Percentiles rank a stretch among this genome's conserved stretches.
Conservation (phyloP, 2,888 invertebrate genomes). For the Digitonthophagus gazella region DNA sequence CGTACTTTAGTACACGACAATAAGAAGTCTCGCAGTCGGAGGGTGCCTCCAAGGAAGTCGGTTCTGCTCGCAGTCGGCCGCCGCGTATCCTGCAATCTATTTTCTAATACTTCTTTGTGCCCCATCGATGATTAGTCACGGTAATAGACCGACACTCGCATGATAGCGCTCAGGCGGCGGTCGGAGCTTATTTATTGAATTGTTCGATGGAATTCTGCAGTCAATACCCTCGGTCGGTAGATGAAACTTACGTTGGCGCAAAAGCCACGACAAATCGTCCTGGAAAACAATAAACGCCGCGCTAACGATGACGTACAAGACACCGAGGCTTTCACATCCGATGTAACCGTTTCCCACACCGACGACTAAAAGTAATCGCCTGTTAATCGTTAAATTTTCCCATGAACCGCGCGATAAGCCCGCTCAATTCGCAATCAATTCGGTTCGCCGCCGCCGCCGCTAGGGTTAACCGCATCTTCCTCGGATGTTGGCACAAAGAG, state of each 20-base stretch:
- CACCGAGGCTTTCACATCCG: not conserved
- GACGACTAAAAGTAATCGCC: not conserved
- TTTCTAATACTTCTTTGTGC: conserved; percentile 10
- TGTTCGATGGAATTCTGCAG: conserved; percentile 12
- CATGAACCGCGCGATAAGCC: not conserved
- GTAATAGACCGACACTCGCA: conserved; percentile 8
- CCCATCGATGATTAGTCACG: conserved; percentile 15
- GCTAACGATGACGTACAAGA: conserved; percentile 10
- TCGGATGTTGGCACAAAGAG: not conserved
- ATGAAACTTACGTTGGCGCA: conserved; percentile 1
- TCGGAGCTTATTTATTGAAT: conserved; percentile 9
- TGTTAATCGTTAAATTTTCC: not conserved
- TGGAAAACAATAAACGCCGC: conserved; percentile 14
- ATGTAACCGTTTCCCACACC: not conserved
- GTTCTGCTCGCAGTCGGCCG: not conserved
- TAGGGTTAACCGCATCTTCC: not conserved
- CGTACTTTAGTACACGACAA: not conserved
- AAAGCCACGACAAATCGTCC: conserved; percentile 9
- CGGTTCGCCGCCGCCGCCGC: not conserved
- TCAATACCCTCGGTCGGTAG: conserved; percentile 11
- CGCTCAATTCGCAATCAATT: not conserved
- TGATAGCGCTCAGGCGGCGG: conserved; percentile 8
- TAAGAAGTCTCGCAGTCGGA: not conserved
- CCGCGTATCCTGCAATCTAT: conserved; percentile 7
- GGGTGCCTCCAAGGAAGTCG: conserved; percentile 3